Evolutionary conservation across 2,888 invertebrate species (phyloP).

Genomic region (Tenthredo amoena): DNA sequence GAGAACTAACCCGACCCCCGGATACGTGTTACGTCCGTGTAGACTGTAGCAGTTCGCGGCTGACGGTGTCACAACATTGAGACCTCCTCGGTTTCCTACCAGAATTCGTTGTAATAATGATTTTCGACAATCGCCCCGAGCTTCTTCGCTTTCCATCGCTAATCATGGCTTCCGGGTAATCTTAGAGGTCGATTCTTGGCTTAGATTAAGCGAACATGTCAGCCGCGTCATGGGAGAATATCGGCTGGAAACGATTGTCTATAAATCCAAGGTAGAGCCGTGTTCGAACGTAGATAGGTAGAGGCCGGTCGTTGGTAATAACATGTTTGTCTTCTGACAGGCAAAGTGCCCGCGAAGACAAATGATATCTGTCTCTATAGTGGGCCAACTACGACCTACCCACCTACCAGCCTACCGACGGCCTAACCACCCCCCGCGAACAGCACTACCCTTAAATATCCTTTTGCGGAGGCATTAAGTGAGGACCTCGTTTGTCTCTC

Average conservation of each 20-base stretch:
- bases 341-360: slow-evolving; percentile 70
- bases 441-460: slow-evolving; percentile 48
- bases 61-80: slow-evolving; percentile 72
- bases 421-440: slow-evolving; percentile 22
- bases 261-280: slow-evolving; percentile 60
- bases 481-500: slow-evolving; percentile 58
- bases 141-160: too few species aligned
- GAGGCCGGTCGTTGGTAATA: slow-evolving; percentile 59
- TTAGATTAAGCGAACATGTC: slow-evolving; percentile 36
- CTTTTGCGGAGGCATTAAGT: slow-evolving; percentile 54
- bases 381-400: slow-evolving; percentile 49
- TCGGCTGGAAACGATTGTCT: slow-evolving; percentile 53
- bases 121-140: too few species aligned
- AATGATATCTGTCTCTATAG: slow-evolving; percentile 63
- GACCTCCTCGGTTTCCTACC: slow-evolving; percentile 53
- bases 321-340: slow-evolving; percentile 67
- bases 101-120: too few species aligned
- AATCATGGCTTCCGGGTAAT: slow-evolving; percentile 43
- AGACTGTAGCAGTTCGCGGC: slow-evolving; percentile 56
- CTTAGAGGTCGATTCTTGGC: slow-evolving; percentile 8
- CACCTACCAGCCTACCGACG: not conserved
- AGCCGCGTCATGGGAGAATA: not conserved
- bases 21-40: slow-evolving; percentile 73
- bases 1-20: slow-evolving; percentile 77
- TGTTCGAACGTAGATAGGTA: not conserved